These are phyloP conservation scores for Ostrea edulis DNA, from an alignment of 1,140 invertebrate genomes.

Conservation along the genomic window DNA sequence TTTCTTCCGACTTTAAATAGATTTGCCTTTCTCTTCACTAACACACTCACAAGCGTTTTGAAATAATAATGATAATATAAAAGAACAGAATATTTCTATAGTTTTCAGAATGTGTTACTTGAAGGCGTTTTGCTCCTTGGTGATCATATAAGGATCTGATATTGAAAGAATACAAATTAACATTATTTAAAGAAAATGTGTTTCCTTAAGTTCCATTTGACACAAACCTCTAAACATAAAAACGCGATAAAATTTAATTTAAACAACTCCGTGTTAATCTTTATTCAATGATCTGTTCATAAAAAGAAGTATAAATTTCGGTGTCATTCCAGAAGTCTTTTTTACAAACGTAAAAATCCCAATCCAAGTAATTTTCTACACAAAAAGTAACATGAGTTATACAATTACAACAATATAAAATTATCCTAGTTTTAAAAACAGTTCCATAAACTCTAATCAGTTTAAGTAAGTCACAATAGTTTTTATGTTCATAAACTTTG, in stretches of 20 bases:
- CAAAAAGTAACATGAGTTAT: not conserved
- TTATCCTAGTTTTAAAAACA: not conserved
- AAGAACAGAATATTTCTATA: too few species aligned
- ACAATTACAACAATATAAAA: slow-evolving; percentile 6
- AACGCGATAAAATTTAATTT: not conserved
- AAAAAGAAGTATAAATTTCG: not conserved
- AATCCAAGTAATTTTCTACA: not conserved
- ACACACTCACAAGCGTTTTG: too few species aligned
- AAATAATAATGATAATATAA: too few species aligned
- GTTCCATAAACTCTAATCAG: not conserved
- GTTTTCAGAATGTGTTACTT: too few species aligned
- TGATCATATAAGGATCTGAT: too few species aligned
- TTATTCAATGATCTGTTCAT: not conserved
- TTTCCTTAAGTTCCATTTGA: not conserved
- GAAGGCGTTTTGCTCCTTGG: too few species aligned
- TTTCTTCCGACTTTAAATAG: too few species aligned
- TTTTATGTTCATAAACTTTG: slow-evolving; percentile 17
- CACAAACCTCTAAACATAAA: not conserved
- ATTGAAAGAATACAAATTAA: too few species aligned
- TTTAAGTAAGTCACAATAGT: not conserved
- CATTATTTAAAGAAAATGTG: too few species aligned
- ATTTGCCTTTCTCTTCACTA: too few species aligned
- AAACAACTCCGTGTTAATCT: not conserved
- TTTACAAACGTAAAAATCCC: not conserved
- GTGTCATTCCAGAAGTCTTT: not conserved